These are phyloP conservation scores for Entomyzon cyanotis DNA, from an alignment of 2,113 vertebrate species.

Conservation along the genomic window DNA sequence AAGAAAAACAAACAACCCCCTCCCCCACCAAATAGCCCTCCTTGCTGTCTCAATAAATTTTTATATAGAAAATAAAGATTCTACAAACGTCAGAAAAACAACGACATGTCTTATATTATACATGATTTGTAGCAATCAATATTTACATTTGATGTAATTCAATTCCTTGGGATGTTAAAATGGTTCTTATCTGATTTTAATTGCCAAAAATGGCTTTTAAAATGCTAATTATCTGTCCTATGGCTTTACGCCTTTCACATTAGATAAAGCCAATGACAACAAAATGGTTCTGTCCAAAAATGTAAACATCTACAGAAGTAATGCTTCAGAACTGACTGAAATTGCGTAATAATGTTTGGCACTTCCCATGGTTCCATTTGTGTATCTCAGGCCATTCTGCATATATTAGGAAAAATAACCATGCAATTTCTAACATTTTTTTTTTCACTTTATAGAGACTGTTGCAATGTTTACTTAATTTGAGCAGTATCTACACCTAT, in stretches of 20 bases:
- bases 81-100: neutral
- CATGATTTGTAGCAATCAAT: conserved; percentile 2
- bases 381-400: neutral
- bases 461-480: neutral
- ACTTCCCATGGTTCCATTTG: neutral
- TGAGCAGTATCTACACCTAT: neutral
- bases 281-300: neutral
- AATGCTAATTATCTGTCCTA: neutral
- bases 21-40: neutral
- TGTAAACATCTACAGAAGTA: neutral
- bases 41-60: neutral
- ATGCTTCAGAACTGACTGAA: neutral
- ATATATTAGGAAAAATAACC: neutral
- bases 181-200: conserved; percentile 18
- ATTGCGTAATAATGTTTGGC: neutral
- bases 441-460: neutral
- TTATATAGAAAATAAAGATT: neutral
- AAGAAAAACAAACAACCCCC: neutral
- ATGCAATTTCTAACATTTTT: neutral
- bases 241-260: neutral
- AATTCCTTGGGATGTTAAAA: neutral
- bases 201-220: conserved; percentile 22
- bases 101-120: neutral
- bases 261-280: neutral
- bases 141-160: neutral